Evolutionary conservation across 2,797 vertebrate species (phyloP), one percentile per base, ranked within the genome.

Genomic region (Rhinogobio ventralis): DNA sequence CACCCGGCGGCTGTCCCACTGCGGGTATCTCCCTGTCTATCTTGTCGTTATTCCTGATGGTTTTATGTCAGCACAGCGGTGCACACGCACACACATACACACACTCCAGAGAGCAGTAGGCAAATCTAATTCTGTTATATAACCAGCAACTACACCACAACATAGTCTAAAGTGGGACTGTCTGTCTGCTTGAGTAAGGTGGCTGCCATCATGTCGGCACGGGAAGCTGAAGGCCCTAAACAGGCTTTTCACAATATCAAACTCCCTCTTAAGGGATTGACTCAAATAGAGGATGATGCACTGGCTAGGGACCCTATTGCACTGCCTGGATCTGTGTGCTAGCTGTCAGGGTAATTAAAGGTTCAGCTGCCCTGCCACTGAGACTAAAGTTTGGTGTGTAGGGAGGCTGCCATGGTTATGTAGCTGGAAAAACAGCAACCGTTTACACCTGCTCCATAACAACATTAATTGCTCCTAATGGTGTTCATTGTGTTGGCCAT

Each of bases 111-210:
- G 88, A 92, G 88, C 93, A 90, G 86, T 71, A 78, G 86, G 84
- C 85, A 76, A 79, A 86, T 49, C 79, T 91, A 88, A 91, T 89
- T 89, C 89, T 85, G 80, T 95, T 94, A 91, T 51, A 81, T 93
- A 94, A 94, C 67, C 68, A 62, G 72, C 51, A n/a, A 75, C 87
- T 85, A 84, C 15, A 69, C 85, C 90, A 82, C 74, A 82, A 83
- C 83, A 86, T 45, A 28, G 53, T 73, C 39, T 53, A 46, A 46
- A 85, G 81, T 68, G 33, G 67, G 17, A 30, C 51, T 62, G 72
- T 45, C 90, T 93, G 91, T 89, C 86, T 90, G 62, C 36, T 86
- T 82, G 82, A 84, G 36, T 69, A 68, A 67, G 75, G 75, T 33
- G 55, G 36, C 57, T 76, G 62, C 46, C 39, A 17, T 83, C 53